A percentile compares a stretch with the other conserved stretches of the same genome.
These are phyloP conservation scores for Hoplostethus atlanticus DNA, from an alignment of 2,797 vertebrate genomes.

Conservation along the genomic window DNA sequence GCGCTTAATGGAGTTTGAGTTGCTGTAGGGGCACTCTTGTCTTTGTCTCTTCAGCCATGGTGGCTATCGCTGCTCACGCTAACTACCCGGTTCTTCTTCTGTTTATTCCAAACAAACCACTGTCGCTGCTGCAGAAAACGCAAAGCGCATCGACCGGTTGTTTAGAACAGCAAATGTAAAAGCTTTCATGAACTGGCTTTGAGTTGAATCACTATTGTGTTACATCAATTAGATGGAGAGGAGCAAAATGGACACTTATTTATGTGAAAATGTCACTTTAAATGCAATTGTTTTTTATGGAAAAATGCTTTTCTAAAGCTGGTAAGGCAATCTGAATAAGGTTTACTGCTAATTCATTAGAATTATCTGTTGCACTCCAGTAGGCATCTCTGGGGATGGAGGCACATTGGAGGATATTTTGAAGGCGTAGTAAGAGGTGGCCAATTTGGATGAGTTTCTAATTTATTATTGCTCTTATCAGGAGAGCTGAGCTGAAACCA, in stretches of 20 bases:
- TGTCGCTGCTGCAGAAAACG: background rate
- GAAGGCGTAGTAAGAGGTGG: background rate
- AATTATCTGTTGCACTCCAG: background rate
- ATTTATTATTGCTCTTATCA: background rate
- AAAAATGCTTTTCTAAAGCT: background rate
- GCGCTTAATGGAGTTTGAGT: constrained; percentile 16
- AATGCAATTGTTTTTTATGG: too few species aligned
- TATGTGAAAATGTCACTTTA: too few species aligned
- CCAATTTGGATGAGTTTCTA: background rate
- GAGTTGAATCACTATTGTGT: background rate
- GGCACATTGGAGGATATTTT: background rate
- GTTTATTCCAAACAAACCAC: background rate
- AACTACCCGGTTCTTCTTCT: background rate
- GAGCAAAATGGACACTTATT: too few species aligned
- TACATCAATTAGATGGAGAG: too few species aligned
- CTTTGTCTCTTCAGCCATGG: background rate
- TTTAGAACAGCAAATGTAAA: background rate
- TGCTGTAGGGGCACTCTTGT: constrained; percentile 23
- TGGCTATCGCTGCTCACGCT: background rate
- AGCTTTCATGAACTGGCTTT: background rate
- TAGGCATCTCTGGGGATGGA: background rate
- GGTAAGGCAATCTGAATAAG: background rate
- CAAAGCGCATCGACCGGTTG: background rate
- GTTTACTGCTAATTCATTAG: background rate
- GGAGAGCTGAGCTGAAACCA: constrained; percentile 4